These are phyloP conservation scores for Mus pahari DNA, from an alignment of 2,113 vertebrate genomes.

Conservation along the genomic window DNA sequence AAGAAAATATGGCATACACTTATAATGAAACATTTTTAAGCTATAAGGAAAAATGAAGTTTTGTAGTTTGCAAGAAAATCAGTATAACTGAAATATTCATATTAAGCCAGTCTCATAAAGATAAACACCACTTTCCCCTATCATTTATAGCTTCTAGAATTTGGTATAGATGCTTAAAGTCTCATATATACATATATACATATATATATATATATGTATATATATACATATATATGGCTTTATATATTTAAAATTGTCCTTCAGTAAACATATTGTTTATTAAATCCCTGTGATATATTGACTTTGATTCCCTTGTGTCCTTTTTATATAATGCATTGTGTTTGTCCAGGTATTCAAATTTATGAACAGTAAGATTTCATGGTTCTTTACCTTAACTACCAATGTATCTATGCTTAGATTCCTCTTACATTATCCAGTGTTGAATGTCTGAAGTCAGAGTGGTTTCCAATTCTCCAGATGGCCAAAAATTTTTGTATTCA, in stretches of 20 bases:
- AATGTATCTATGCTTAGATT: not conserved
- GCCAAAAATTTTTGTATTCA: not conserved
- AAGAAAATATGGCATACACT: not conserved
- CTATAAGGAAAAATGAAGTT: not conserved
- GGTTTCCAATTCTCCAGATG: not conserved
- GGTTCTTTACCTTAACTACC: not conserved
- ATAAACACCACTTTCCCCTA: not conserved
- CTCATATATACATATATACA: too few species aligned
- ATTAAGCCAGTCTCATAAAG: not conserved
- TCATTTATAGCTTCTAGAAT: not conserved
- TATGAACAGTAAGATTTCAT: not conserved
- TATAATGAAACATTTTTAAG: not conserved
- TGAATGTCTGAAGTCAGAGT: not conserved
- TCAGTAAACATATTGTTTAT: not conserved
- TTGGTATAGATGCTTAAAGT: not conserved
- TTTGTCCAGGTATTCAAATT: slow-evolving; percentile 33
- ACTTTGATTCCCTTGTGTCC: not conserved
- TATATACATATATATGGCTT: too few species aligned
- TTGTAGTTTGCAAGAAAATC: not conserved
- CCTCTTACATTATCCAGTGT: not conserved
- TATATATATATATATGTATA: too few species aligned
- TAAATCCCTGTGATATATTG: not conserved
- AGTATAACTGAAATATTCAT: not conserved
- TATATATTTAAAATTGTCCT: not conserved
- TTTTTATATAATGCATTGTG: not conserved